Evolutionary conservation across 2,797 vertebrate species (phyloP).

Genomic region (Schizothorax lantsangensis): DNA sequence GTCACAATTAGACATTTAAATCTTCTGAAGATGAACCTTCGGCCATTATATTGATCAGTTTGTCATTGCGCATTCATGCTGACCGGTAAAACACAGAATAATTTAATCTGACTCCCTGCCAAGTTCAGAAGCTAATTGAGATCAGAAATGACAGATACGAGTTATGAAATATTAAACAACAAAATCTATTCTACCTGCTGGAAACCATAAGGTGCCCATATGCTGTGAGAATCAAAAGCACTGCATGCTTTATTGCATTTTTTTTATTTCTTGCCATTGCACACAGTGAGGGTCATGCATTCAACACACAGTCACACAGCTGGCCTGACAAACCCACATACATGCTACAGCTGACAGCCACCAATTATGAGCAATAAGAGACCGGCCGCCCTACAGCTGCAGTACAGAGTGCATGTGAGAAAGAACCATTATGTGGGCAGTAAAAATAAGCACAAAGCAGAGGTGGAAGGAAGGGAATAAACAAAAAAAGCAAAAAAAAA

Average conservation of each 20-base stretch:
- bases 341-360: conserved; percentile 75
- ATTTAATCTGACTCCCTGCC: conserved; percentile 14
- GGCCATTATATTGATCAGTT: neutral
- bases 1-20: neutral
- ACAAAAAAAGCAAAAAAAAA: neutral
- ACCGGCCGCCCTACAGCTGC: conserved; percentile 34
- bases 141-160: neutral
- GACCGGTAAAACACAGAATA: neutral
- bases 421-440: neutral
- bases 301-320: neutral
- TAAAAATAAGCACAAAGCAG: neutral
- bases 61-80: neutral
- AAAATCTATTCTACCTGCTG: neutral
- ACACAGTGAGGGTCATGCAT: neutral
- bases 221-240: neutral
- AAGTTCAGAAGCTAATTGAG: conserved; percentile 12
- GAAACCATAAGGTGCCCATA: conserved; percentile 8
- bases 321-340: conserved; percentile 5
- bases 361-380: conserved; percentile 77
- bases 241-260: neutral
- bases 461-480: neutral
- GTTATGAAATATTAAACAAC: conserved; percentile 27
- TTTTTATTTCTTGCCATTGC: neutral
- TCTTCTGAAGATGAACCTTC: neutral
- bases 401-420: conserved; percentile 14